These are phyloP conservation scores for Cosmia trapezina DNA, from an alignment of 2,888 invertebrate genomes.

Conservation along the genomic window DNA sequence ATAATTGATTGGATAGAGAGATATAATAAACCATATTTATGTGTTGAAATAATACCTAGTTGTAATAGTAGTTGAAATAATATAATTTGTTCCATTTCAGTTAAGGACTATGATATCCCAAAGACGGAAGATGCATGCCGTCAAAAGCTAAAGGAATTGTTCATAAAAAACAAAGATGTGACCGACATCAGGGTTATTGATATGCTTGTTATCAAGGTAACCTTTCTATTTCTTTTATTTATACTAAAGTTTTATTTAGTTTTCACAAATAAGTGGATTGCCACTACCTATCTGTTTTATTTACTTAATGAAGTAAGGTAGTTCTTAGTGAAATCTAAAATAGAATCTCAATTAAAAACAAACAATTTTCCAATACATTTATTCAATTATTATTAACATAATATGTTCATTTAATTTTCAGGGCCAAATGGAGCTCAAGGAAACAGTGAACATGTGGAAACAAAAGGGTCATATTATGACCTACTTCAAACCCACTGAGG, in stretches of 20 bases:
- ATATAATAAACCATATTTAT: neutral
- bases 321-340: neutral
- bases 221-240: slow-evolving; percentile 6
- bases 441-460: slow-evolving; percentile 96
- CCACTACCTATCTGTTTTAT: neutral
- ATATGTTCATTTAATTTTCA: slow-evolving; percentile 77
- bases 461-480: slow-evolving; percentile 96
- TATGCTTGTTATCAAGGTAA: slow-evolving; percentile 97
- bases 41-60: neutral
- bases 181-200: slow-evolving; percentile 97
- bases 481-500: slow-evolving; percentile 95
- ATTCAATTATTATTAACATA: neutral
- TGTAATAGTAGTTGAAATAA: neutral
- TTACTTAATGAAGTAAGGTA: neutral
- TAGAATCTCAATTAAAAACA: neutral
- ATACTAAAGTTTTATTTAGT: slow-evolving; percentile 5
- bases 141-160: slow-evolving; percentile 94
- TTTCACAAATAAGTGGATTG: neutral
- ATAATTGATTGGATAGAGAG: neutral
- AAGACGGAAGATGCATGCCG: slow-evolving; percentile 93
- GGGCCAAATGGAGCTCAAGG: slow-evolving; percentile 99
- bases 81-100: slow-evolving; percentile 87
- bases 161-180: slow-evolving; percentile 94
- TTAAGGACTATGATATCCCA: slow-evolving; percentile 95
- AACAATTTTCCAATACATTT: neutral